A percentile compares a stretch with the other conserved stretches of the same genome.
These are phyloP conservation scores for Carduelis carduelis DNA, from an alignment of 2,797 vertebrate genomes.

Conservation along the genomic window DNA sequence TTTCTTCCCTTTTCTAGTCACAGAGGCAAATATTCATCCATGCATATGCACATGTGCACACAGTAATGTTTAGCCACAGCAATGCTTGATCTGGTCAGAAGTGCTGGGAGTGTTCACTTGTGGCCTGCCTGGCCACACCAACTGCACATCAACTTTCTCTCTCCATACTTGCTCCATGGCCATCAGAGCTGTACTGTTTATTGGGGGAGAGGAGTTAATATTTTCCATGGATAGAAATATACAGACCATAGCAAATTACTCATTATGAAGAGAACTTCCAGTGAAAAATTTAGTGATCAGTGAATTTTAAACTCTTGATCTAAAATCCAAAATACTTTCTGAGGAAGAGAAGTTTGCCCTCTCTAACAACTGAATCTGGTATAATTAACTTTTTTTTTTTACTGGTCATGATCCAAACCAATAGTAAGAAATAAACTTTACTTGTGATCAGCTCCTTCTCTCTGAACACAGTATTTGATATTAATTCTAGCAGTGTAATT, in stretches of 20 bases:
- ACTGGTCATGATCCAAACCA: neutral
- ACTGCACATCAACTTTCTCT: neutral
- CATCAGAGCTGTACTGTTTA: neutral
- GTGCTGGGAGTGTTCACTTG: neutral
- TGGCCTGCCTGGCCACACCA: neutral
- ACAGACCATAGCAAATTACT: neutral
- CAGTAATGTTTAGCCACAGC: neutral
- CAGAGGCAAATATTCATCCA: neutral
- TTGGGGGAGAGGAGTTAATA: neutral
- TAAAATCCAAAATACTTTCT: neutral
- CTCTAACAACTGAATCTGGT: neutral
- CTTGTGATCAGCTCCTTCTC: neutral
- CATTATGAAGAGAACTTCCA: neutral
- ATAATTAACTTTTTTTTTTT: neutral
- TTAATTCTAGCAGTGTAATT: neutral
- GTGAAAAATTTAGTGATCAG: neutral
- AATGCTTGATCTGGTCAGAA: neutral
- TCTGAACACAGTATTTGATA: neutral
- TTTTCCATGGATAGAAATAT: neutral
- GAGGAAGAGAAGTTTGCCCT: neutral
- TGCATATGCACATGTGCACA: rapidly evolving
- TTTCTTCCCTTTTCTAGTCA: neutral
- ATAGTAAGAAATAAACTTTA: neutral
- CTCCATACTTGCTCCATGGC: rapidly evolving
- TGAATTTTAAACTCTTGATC: neutral